Evolutionary conservation across 2,113 vertebrate species (phyloP), one percentile per base, ranked within the genome.

Genomic region (Arvicanthis niloticus): DNA sequence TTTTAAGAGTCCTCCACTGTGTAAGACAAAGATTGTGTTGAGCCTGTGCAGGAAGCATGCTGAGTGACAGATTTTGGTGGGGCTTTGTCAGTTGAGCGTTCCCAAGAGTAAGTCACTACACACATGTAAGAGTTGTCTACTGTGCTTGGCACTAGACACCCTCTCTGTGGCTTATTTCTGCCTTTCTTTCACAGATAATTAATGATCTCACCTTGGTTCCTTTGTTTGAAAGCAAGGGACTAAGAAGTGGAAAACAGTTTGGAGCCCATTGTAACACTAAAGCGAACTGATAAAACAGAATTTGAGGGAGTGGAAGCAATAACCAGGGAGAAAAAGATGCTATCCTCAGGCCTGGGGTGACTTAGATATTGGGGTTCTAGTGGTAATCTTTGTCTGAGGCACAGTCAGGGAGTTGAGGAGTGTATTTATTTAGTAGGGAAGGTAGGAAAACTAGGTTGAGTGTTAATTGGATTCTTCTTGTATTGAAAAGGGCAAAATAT

Each of bases 321-420:
- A 53, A 34, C 75, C 17, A 1, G 4, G 17, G 42, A 0, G 16
- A 1, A 48, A 73, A 17, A 19, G 24, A 13, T 51, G 3, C 2
- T 1, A 1, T 29, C n/a, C 26, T 37, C 9, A 26, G 88, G 37
- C 78, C n/a, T 70, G 60, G 91, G 65, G 58, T 4, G 0, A 7
- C 58, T 53, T 40, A 45, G 77, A 10, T 37, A 3, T 31, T n/a
- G 62, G 26, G 5, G 37, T 9, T 53, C 11, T 53, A 42, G 9
- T 12, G 68, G 42, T 68, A 3, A 34, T 77, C 3, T 34, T 51
- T 7, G 21, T 37, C 29, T 51, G 21, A 9, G 45, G 60, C 21
- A 58, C 3, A 42, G 16, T 6, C 4, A 91, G 60, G n/a, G 1
- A 7, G 31, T 2, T 31, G 11, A 21, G 26, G 31, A 8, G 16